Conservation (phyloP, 2,113 vertebrate genomes). For the Bubo blakistoni region DNA sequence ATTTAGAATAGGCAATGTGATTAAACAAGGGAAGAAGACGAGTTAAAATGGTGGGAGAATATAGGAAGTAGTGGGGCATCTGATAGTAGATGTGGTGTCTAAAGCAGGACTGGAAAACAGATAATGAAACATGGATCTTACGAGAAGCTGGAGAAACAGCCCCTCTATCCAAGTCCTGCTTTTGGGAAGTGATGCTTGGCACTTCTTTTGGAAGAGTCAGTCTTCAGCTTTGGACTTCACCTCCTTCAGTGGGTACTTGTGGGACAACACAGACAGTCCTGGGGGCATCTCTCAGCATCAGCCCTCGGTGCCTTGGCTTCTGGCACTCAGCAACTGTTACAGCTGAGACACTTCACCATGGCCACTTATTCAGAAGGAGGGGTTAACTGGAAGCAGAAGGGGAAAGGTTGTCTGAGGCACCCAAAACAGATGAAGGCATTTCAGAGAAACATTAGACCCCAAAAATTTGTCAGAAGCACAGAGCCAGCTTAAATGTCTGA, state of each 20-base stretch:
- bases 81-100: background rate
- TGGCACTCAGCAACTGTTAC: background rate
- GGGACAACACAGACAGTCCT: background rate
- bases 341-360: background rate
- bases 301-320: background rate
- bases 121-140: background rate
- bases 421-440: background rate
- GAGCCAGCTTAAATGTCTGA: background rate
- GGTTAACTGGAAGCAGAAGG: background rate
- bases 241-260: background rate
- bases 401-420: background rate
- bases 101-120: background rate
- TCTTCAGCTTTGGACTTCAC: background rate
- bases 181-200: background rate
- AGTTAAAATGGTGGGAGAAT: background rate
- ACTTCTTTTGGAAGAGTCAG: background rate
- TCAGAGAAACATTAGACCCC: background rate
- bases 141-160: background rate
- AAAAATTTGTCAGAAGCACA: background rate
- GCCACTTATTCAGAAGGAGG: background rate
- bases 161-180: background rate
- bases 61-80: background rate
- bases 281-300: background rate
- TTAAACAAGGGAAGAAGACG: background rate
- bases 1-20: background rate